Base-by-base conservation (phyloP, 2,113 vertebrate genomes). In the Irena cyanogastra region DNA sequence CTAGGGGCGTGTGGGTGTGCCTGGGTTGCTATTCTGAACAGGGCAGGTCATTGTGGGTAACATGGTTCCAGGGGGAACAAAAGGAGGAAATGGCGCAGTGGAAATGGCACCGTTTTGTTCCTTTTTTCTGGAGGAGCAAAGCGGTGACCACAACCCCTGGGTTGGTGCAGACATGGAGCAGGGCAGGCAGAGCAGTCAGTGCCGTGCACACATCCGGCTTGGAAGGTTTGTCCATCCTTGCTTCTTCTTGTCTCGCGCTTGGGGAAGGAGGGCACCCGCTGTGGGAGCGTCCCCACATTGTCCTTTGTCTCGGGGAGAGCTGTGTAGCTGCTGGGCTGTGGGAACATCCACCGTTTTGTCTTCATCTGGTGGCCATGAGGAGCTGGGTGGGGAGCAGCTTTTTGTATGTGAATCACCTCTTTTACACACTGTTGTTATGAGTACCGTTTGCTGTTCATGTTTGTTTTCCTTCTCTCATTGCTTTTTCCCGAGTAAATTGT, bases 61-160 rank as follows among this genome's bases (percentile, higher is more conserved):
- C 7, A 2, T 27, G 31, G 31, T 9, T 59, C 35, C 42, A 21
- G 31, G 31, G 11, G 33, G 52, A 27, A 52, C 31, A 22, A 10
- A 12, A 77, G 53, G 9, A 33, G 31, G n/a, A n/a, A n/a, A 33
- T 17, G 6, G 7, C 0, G 0, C 20, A 49, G 30, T 1, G 1
- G 37, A 31, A 59, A 50, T 13, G 16, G 20, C 6, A 4, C 26
- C 17, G 8, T 68, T 42, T 18, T 59, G 11, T 59, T 76, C 26
- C 17, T 50, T 37, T 74, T 11, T 18, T 52, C 61, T 2, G 27
- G 53, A 42, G 26, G 20, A 60, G 27, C 31, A 44, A 18, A 68
- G 37, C 9, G 0, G 22, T 3, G 20, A 10, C 59, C 41, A 24
- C n/a, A 23, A 11, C 11, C n/a, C 17, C 11, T 41, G 30, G 10